Evolutionary conservation across 2,888 invertebrate genomes (phyloP).

Genomic region (Thecophora atra): DNA sequence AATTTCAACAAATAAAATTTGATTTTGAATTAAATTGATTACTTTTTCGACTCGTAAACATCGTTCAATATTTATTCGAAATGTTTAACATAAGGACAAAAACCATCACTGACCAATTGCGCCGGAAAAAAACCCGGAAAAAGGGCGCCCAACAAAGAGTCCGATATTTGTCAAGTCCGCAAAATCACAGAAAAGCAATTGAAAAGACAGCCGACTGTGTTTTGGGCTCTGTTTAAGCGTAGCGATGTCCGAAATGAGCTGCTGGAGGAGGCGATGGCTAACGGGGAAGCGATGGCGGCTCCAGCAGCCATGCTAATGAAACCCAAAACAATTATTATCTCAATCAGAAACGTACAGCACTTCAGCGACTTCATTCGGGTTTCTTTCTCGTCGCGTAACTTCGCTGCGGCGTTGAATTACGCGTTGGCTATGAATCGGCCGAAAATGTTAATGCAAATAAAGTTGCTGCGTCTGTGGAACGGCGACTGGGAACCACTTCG

Average conservation of each 20-base stretch:
- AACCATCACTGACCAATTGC: background rate
- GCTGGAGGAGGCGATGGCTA: too few relatives aligned
- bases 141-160: background rate
- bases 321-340: slow-evolving; percentile 52
- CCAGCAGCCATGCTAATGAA: slow-evolving; percentile 41
- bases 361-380: slow-evolving; percentile 1
- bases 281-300: background rate
- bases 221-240: too few relatives aligned
- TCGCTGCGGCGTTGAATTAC: slow-evolving; percentile 15
- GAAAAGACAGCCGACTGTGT: background rate
- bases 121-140: background rate
- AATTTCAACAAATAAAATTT: too few relatives aligned
- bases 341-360: slow-evolving; percentile 41
- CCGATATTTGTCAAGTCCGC: background rate
- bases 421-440: background rate
- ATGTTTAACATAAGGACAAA: too few relatives aligned
- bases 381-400: background rate
- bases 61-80: too few relatives aligned
- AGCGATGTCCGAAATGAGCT: too few relatives aligned
- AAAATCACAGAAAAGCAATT: background rate
- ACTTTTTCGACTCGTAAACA: too few relatives aligned
- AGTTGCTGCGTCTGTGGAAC: too few relatives aligned
- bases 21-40: too few relatives aligned
- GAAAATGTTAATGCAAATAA: background rate
- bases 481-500: too few relatives aligned